A percentile compares a stretch with the other conserved stretches of the same genome.
These are phyloP conservation scores for Arctopsyche grandis DNA, from an alignment of 1,140 invertebrate genomes.

Conservation along the genomic window DNA sequence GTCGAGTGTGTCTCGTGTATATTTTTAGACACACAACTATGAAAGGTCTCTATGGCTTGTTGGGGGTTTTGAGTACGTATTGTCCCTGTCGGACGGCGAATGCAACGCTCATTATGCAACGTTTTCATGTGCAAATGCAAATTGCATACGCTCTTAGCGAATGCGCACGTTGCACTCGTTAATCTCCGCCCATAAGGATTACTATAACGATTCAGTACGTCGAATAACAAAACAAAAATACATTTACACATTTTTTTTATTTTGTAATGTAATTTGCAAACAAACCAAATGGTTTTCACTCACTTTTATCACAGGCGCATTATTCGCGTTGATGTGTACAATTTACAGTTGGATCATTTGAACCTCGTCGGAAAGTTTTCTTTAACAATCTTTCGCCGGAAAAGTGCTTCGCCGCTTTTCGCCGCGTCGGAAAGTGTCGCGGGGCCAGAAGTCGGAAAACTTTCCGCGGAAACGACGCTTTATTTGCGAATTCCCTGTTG, in stretches of 20 bases:
- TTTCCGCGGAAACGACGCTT: background rate
- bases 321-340: no score
- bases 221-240: background rate
- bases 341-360: background rate
- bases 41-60: no score
- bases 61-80: no score
- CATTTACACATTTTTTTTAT: no score
- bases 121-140: slow-evolving; percentile 34
- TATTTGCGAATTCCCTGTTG: background rate
- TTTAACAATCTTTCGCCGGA: background rate
- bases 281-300: no score
- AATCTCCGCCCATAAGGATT: background rate
- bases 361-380: background rate
- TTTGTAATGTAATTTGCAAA: no score
- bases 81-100: background rate
- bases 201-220: background rate
- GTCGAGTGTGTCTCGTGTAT: no score
- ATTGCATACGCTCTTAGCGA: slow-evolving; percentile 17
- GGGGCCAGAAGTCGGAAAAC: background rate
- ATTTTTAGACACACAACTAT: no score
- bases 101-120: slow-evolving; percentile 39
- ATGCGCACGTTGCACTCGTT: background rate
- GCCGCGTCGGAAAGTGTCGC: background rate
- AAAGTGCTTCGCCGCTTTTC: background rate
- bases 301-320: no score